Percentiles rank a stretch among this genome's conserved stretches.
These are phyloP conservation scores for Drosophila obscura DNA, from an alignment of 1,140 invertebrate species.

Conservation along the genomic window DNA sequence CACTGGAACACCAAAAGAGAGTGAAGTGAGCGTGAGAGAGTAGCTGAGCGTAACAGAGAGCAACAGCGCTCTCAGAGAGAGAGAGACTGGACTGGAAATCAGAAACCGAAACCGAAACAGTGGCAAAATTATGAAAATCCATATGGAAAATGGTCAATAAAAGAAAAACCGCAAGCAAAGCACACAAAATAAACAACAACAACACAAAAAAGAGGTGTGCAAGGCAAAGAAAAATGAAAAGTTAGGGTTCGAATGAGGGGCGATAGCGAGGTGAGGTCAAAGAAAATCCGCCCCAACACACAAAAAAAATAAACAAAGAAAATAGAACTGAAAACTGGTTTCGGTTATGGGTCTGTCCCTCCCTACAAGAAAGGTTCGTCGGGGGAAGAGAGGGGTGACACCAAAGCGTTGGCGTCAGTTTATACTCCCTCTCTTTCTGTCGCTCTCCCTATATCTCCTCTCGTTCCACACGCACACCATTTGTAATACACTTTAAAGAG, in stretches of 20 bases:
- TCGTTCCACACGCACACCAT: too few relatives aligned
- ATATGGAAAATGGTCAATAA: slow-evolving; percentile 71
- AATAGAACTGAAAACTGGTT: slow-evolving; percentile 72
- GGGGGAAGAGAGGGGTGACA: not conserved
- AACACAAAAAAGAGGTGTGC: slow-evolving; percentile 31
- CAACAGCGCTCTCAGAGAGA: slow-evolving; percentile 7
- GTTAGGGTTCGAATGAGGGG: slow-evolving; percentile 15
- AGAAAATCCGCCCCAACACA: slow-evolving; percentile 43
- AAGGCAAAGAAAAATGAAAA: slow-evolving; percentile 58
- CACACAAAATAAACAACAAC: not conserved
- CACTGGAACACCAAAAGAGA: slow-evolving; percentile 56
- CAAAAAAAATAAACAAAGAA: slow-evolving; percentile 56
- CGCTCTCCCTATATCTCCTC: slow-evolving; percentile 8
- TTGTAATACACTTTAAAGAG: too few relatives aligned
- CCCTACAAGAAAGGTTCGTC: slow-evolving; percentile 15
- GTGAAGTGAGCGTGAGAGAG: slow-evolving; percentile 9
- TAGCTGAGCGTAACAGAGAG: not conserved
- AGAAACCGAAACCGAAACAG: slow-evolving; percentile 56
- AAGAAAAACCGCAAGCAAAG: slow-evolving; percentile 25
- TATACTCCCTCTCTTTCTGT: slow-evolving; percentile 14
- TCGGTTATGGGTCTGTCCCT: slow-evolving; percentile 52
- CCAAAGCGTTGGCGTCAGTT: slow-evolving; percentile 36
- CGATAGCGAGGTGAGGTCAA: slow-evolving; percentile 19
- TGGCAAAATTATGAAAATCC: slow-evolving; percentile 75
- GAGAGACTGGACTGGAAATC: slow-evolving; percentile 33